Evolutionary conservation across 37 sponge, comb jelly and placozoan genomes (phyloP).

Genomic region (Trichoplax adhaerens): DNA sequence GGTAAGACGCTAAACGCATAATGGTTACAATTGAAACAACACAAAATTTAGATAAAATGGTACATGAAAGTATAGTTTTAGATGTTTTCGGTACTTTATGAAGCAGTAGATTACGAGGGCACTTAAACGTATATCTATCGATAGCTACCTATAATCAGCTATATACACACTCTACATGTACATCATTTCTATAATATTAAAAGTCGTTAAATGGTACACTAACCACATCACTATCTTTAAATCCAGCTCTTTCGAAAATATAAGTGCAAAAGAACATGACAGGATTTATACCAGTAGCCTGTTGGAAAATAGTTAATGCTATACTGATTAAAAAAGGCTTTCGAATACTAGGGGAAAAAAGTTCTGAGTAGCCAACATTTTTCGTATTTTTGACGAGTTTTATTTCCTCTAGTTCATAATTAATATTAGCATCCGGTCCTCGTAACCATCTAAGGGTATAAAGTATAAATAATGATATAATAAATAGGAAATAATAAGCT

Average conservation of each 20-base stretch:
- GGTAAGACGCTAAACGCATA: no score
- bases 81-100: no score
- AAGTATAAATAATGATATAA: no score
- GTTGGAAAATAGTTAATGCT: conserved; percentile 44
- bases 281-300: conserved; percentile 56
- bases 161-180: no score
- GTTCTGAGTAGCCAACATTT: conserved; percentile 5
- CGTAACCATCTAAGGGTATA: conserved; percentile 7
- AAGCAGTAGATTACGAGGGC: no score
- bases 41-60: no score
- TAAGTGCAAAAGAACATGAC: conserved; percentile 35
- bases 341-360: conserved; percentile 7
- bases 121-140: no score
- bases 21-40: no score
- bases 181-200: no score
- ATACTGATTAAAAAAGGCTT: conserved; percentile 21
- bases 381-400: not conserved
- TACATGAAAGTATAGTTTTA: no score
- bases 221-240: conserved; percentile 1
- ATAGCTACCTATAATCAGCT: no score
- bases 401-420: conserved; percentile 17
- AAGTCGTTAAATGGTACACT: conserved; percentile 10
- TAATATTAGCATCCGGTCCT: conserved; percentile 16
- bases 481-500: no score
- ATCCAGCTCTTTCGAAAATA: conserved; percentile 20